Evolutionary conservation across 1,140 invertebrate genomes (phyloP), one percentile per base, ranked within the genome.

Genomic region (Riptortus pedestris): DNA sequence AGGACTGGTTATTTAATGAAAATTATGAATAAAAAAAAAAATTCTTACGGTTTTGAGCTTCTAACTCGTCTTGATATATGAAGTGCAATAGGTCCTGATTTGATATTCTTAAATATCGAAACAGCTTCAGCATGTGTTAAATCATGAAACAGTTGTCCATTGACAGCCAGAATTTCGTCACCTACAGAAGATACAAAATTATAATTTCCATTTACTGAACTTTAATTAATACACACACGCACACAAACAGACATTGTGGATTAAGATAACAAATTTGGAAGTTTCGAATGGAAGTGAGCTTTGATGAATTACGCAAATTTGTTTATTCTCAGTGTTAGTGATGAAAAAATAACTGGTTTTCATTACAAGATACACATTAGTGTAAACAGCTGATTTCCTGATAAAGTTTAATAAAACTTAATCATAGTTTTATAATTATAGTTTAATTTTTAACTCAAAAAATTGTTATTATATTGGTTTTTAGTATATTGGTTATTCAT

Each of bases 161-260:
- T 94, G 22, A 96, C 83, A 48, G 87, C 85, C 61, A 93, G 76
- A 67, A 95, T 88, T 77, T 94, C 91, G 75, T 95, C 91, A 26
- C 88, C 88, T 90, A 75, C 45, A 79, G 45, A 47, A 47, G 4
- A 47, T n/a, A 47, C 22, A 77, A 68, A 22, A 24, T 55, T 20
- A 3, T 57, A 1, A 57, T n/a, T n/a, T n/a, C n/a, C n/a, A n/a
- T n/a, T n/a, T n/a, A n/a, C n/a, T n/a, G n/a, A n/a, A n/a, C n/a
- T n/a, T n/a, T n/a, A n/a, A n/a, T n/a, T n/a, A n/a, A n/a, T n/a
- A n/a, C n/a, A n/a, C n/a, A n/a, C n/a, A n/a, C n/a, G n/a, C n/a
- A n/a, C n/a, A n/a, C n/a, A n/a, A n/a, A n/a, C n/a, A n/a, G n/a
- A n/a, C n/a, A n/a, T n/a, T n/a, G n/a, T n/a, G 11, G 11, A 43